Conservation (phyloP, 2,888 invertebrate species). For the Perithous albicinctus region DNA sequence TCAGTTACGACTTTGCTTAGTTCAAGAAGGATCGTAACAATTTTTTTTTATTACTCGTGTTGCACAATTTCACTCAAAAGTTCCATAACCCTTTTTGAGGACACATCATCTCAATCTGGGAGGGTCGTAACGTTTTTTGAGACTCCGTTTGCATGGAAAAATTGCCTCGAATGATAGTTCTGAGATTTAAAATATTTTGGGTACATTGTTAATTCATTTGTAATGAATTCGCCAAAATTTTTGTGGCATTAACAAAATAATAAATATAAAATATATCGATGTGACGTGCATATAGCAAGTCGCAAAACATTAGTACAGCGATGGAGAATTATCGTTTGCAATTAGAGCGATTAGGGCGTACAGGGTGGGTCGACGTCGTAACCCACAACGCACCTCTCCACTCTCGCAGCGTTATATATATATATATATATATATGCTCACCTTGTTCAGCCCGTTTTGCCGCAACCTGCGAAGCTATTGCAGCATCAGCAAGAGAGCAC, state of each 20-base stretch:
- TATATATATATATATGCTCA: too few relatives aligned
- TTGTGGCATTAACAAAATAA: not conserved
- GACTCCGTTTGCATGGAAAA: too few relatives aligned
- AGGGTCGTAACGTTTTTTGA: too few relatives aligned
- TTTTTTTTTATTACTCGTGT: too few relatives aligned
- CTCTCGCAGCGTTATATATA: not conserved
- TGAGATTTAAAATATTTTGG: too few relatives aligned
- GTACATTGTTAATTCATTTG: too few relatives aligned
- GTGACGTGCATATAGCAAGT: not conserved
- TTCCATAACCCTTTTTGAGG: too few relatives aligned
- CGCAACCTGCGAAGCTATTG: conserved; percentile 3
- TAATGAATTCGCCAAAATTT: not conserved
- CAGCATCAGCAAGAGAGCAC: conserved; percentile 5
- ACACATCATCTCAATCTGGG: too few relatives aligned
- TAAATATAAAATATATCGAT: not conserved
- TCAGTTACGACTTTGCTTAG: too few relatives aligned
- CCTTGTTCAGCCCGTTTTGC: not conserved
- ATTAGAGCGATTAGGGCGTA: conserved; percentile 26
- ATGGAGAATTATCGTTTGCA: conserved; percentile 26
- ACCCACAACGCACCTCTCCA: not conserved
- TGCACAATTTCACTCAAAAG: too few relatives aligned
- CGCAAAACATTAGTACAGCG: not conserved
- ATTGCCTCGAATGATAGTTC: too few relatives aligned
- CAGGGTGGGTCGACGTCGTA: conserved; percentile 14
- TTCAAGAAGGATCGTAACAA: too few relatives aligned